A percentile compares a stretch with the other conserved stretches of the same genome.
Conservation (phyloP, 2,113 vertebrate genomes). For the Empidonax traillii region DNA sequence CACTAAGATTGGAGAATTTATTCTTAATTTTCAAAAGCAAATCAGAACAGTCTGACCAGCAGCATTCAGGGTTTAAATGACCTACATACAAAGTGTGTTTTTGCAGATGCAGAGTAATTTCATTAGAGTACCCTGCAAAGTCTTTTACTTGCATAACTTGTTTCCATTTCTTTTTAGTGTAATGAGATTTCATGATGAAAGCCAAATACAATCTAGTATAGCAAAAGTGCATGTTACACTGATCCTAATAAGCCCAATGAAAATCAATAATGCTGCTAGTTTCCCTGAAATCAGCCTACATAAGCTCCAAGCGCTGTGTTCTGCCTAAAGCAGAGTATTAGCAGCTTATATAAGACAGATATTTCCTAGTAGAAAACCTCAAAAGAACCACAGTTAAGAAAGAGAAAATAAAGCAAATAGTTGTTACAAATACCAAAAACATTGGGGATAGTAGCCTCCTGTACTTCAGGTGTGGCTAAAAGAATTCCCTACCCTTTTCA, state of each 20-base stretch:
- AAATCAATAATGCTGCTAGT: slow-evolving; percentile 77
- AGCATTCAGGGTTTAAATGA: slow-evolving; percentile 27
- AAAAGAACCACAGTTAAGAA: not conserved
- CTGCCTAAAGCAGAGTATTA: slow-evolving; percentile 66
- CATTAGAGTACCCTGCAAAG: slow-evolving; percentile 60
- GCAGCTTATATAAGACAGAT: slow-evolving; percentile 35
- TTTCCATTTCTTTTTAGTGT: slow-evolving; percentile 72
- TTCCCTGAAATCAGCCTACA: slow-evolving; percentile 65
- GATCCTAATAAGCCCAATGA: slow-evolving; percentile 75
- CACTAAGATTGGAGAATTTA: not conserved
- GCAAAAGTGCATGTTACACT: slow-evolving; percentile 67
- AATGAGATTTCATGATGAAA: slow-evolving; percentile 78
- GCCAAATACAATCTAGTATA: slow-evolving; percentile 70
- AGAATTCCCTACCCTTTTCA: not conserved
- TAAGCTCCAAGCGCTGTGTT: slow-evolving; percentile 53
- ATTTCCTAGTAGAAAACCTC: not conserved
- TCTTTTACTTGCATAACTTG: slow-evolving; percentile 70
- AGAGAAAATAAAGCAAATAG: not conserved
- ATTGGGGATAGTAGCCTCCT: not conserved
- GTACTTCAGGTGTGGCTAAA: not conserved
- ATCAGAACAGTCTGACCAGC: not conserved
- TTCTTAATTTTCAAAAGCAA: slow-evolving; percentile 1
- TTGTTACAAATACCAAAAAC: not conserved
- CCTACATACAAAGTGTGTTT: slow-evolving; percentile 49
- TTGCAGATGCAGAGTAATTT: slow-evolving; percentile 61